phyloP scores from a whole-genome alignment of 64 coral and sea anemone species.

The Cladopsammia gracilis region DNA sequence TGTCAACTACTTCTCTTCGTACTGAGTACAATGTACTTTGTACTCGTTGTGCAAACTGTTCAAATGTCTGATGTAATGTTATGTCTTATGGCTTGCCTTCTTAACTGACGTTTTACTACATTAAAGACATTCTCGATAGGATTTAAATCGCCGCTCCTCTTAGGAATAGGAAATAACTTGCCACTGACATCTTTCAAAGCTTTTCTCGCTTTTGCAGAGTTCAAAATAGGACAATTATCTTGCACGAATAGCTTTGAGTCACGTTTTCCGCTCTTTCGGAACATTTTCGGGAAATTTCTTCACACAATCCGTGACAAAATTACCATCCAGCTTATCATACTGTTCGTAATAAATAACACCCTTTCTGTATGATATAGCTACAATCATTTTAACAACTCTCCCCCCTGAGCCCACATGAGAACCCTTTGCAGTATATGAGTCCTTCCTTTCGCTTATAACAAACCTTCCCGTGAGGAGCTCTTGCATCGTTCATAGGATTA shows the following conservation, averaged over 20 bases:
- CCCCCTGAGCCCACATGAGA: conserved; percentile 7
- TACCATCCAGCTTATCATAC: conserved; percentile 24
- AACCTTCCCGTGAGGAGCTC: not conserved
- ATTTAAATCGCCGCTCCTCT: conserved; percentile 48
- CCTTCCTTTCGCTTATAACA: conserved; percentile 21
- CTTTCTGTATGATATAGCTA: not conserved
- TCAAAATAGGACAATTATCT: not conserved
- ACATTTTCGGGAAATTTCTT: not conserved
- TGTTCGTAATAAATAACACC: conserved; percentile 27
- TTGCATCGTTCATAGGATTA: not conserved
- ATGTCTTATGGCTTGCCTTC: conserved; percentile 13
- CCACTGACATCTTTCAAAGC: not conserved
- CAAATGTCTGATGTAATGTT: conserved; percentile 51
- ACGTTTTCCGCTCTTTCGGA: not conserved
- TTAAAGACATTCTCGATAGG: conserved; percentile 74
- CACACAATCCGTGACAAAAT: conserved; percentile 5
- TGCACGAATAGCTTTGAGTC: not conserved
- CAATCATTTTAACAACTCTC: conserved; percentile 3
- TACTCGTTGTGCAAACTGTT: not conserved
- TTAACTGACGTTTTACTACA: conserved; percentile 5
- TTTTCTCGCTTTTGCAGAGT: not conserved
- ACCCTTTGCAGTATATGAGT: conserved; percentile 25
- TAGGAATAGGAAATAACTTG: conserved; percentile 37
- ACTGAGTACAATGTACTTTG: conserved; percentile 10
- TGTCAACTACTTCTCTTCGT: not conserved